Evolutionary conservation across 2,888 invertebrate species (phyloP).

Genomic region (Aphelenchoides bicaudatus): DNA sequence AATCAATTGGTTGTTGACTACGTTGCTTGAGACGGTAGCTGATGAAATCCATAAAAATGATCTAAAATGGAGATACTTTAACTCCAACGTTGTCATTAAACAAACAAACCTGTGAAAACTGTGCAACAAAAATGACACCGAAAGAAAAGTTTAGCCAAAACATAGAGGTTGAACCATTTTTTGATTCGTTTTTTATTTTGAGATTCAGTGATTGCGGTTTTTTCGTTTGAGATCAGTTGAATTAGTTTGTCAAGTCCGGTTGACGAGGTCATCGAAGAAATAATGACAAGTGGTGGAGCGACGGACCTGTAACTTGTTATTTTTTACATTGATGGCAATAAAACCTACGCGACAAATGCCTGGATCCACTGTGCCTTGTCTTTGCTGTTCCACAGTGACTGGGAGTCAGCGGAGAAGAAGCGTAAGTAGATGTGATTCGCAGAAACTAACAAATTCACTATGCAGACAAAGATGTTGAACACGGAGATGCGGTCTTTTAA

Average conservation of each 20-base stretch:
- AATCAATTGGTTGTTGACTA: neutral
- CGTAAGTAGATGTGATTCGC: conserved; percentile 16
- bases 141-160: conserved; percentile 10
- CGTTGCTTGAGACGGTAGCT: neutral
- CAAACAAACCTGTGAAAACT: neutral
- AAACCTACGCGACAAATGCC: conserved; percentile 9
- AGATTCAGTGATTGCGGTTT: conserved; percentile 2
- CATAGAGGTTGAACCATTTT: conserved; percentile 9
- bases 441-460: conserved; percentile 7
- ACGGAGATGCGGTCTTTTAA: neutral
- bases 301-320: neutral
- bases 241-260: conserved; percentile 1
- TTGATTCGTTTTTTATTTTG: conserved; percentile 5
- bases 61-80: conserved; percentile 2
- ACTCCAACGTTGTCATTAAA: neutral
- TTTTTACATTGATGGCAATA: neutral
- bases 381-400: neutral
- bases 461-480: conserved; percentile 1
- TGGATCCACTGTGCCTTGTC: conserved; percentile 13
- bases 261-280: neutral
- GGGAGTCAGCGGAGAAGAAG: conserved; percentile 3
- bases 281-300: conserved; percentile 5
- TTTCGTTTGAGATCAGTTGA: conserved; percentile 3
- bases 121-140: neutral
- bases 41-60: conserved; percentile 9